Evolutionary conservation across 1,140 invertebrate species (phyloP), one percentile per base, ranked within the genome.

Genomic region (Harpegnathos saltator): DNA sequence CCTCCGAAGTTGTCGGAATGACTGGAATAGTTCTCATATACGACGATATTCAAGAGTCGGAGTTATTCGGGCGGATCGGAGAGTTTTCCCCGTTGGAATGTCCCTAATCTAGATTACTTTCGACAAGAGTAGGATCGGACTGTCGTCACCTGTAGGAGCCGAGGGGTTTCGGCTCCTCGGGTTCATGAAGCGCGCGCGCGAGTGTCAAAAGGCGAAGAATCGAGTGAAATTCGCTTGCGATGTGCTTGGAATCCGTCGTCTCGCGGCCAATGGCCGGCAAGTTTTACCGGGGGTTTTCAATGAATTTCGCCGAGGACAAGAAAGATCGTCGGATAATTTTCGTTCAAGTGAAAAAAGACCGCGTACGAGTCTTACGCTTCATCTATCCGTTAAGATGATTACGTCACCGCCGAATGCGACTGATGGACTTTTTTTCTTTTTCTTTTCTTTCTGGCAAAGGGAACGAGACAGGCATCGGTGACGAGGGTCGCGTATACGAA

Each of bases 1-100:
- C 22, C 29, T 19, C 9, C 14, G 29, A n/a, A 56, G 50, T 26
- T 68, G 17, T 52, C 22, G 14, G 44, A 56, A 78, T 78, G 33
- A 22, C 62, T 56, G 29, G 29, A 50, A 78, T 78, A 78, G 63
- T 78, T 78, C 50, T 29, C 74, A 78, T 68, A 78, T 63, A 17
- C 44, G 22, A 44, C 29, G 62, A 78, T 68, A 68, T 22, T 29
- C 50, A 68, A 68, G 50, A 75, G 73, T 75, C 44, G 59, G 73
- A 56, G 74, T 78, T 78, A 56, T 78, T 56, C 63, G 22, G 22
- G 69, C 29, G 44, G 61, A 66, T 5, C 48, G 5, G 38, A 14
- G 44, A 17, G 50, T 11, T 56, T 19, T 29, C 1, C 22, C 19
- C 44, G 44, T n/a, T 12, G 74, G 50, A 78, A 58, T 68, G 44